These are phyloP conservation scores for Cheumatopsyche charites DNA, from an alignment of 1,140 invertebrate species.

Conservation along the genomic window DNA sequence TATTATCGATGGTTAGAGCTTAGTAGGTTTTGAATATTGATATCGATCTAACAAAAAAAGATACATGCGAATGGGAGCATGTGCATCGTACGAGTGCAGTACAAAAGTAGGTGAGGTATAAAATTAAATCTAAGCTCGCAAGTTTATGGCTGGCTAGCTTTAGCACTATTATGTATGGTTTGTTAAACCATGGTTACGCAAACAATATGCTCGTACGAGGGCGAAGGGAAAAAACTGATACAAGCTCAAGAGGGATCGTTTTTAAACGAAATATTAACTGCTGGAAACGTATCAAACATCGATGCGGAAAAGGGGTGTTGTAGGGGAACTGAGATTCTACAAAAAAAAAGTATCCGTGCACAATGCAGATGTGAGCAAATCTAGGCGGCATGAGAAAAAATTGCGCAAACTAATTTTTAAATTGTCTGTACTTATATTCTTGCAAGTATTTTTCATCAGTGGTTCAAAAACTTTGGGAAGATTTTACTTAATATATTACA, in stretches of 20 bases:
- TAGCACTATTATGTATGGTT: constrained; percentile 44
- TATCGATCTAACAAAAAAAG: neutral
- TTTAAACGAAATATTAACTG: constrained; percentile 26
- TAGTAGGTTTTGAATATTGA: too few relatives aligned
- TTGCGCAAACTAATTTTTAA: too few relatives aligned
- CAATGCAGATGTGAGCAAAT: neutral
- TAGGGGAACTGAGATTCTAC: neutral
- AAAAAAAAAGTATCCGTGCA: neutral
- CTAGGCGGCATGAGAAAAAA: neutral
- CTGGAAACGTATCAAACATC: constrained; percentile 21
- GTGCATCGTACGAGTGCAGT: neutral
- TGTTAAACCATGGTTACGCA: constrained; percentile 45
- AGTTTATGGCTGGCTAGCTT: constrained; percentile 31
- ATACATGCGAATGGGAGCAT: too few relatives aligned
- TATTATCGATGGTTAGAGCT: too few relatives aligned
- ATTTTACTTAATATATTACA: too few relatives aligned
- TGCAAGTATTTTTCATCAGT: too few relatives aligned
- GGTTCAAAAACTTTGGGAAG: too few relatives aligned
- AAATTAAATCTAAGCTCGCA: constrained; percentile 29
- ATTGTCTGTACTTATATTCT: too few relatives aligned
- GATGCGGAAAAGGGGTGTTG: constrained; percentile 4
- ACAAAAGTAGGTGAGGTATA: constrained; percentile 4
- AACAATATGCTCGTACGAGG: constrained; percentile 37
- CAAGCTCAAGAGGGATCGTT: constrained; percentile 40
- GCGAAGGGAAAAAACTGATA: constrained; percentile 40